Evolutionary conservation across 2,113 vertebrate genomes (phyloP), one percentile per base, ranked within the genome.

Genomic region (Vireo altiloquus): DNA sequence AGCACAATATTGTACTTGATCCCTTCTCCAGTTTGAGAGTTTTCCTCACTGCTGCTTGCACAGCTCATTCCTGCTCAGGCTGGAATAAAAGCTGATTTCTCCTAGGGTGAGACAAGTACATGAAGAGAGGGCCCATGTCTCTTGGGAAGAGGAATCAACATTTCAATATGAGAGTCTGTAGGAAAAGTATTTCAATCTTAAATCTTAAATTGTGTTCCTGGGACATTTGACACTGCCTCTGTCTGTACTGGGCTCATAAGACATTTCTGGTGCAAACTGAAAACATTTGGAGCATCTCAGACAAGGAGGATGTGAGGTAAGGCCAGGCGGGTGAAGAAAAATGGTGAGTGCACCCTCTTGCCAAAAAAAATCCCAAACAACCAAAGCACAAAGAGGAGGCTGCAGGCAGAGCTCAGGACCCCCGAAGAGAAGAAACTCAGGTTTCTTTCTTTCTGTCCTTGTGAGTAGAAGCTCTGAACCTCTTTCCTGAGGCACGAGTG

Each of bases 21-120:
- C 37, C 46, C 10, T 79, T 84, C 60, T 79, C 16, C 31, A 47
- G 19, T 85, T 42, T 82, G 61, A 47, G 54, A 30, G 24, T 31
- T 78, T 27, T 90, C 6, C 13, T 50, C 18, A 23, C 57, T 90
- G 44, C 64, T 90, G 47, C 50, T 79, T 57, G 40, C 46, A 61
- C 42, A 52, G 54, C 60, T 87, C 28, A 10, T 72, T 87, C 65
- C 27, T 4, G 6, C 16, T 72, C 63, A 23, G 47, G 15, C 33
- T 66, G 33, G 33, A 87, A 74, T 65, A 69, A 87, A 84, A 94
- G 30, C 30, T 85, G 10, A 13, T 76, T 75, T 79, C 57, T 87
- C 6, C n/a, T 74, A 57, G 20, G 30, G 49, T 64, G 53, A 75
- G 37, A 64, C 27, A 66, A 81, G 59, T 31, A 15, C 49, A 33